Evolutionary conservation across 2,113 vertebrate genomes (phyloP).

Genomic region (Noctilio leporinus): DNA sequence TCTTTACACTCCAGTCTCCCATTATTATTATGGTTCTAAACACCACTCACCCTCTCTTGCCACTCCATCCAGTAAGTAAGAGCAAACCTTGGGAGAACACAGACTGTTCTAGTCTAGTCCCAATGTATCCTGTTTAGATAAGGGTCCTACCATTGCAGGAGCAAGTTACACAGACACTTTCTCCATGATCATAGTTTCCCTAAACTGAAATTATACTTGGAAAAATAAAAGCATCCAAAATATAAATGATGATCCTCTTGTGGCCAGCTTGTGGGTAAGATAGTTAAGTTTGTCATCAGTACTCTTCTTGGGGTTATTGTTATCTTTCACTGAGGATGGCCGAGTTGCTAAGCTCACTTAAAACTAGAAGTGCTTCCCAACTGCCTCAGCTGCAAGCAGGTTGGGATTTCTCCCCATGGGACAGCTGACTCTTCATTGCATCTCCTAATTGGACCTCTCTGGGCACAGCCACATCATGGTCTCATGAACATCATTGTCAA

Average conservation of each 20-base stretch:
- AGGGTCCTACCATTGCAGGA: not conserved
- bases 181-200: not conserved
- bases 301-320: slow-evolving; percentile 4
- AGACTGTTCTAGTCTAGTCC: not conserved
- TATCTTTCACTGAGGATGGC: slow-evolving; percentile 14
- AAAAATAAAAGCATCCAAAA: slow-evolving; percentile 14
- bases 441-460: slow-evolving; percentile 22
- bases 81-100: not conserved
- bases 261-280: not conserved
- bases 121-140: not conserved
- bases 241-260: slow-evolving; percentile 29
- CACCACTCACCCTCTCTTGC: not conserved
- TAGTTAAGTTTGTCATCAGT: slow-evolving; percentile 15
- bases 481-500: slow-evolving; percentile 4
- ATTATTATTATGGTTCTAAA: not conserved
- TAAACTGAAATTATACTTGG: not conserved
- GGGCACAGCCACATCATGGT: slow-evolving; percentile 22
- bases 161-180: not conserved
- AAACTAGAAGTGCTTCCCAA: slow-evolving; percentile 35
- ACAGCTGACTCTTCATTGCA: not conserved
- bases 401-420: slow-evolving; percentile 15
- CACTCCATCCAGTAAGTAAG: not conserved
- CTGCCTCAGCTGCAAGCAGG: slow-evolving; percentile 24
- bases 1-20: not conserved
- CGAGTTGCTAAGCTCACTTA: slow-evolving; percentile 28